Evolutionary conservation across 2,797 vertebrate genomes (phyloP).

Genomic region (Bradypodion ventrale): DNA sequence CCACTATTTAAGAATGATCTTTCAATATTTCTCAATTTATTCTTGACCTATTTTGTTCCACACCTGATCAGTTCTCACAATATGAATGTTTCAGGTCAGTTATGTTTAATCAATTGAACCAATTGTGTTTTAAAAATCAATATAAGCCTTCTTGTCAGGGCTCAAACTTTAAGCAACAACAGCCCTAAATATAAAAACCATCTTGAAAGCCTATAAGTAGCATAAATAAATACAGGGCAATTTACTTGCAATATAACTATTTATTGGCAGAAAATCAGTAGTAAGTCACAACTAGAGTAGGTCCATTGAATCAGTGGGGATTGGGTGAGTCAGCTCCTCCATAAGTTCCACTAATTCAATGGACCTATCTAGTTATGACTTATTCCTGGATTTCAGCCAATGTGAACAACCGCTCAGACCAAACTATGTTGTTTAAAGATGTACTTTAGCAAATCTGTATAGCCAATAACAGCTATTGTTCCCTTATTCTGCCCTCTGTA

Average conservation of each 20-base stretch:
- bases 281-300: too few relatives aligned
- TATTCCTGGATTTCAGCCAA: neutral
- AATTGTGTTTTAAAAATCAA: neutral
- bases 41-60: slow-evolving; percentile 3
- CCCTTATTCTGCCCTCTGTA: neutral
- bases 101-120: slow-evolving; percentile 25
- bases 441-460: neutral
- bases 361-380: too few relatives aligned
- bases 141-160: neutral
- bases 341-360: too few relatives aligned
- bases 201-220: neutral
- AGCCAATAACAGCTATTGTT: neutral
- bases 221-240: neutral
- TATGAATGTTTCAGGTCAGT: neutral
- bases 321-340: too few relatives aligned
- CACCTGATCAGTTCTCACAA: accelerated
- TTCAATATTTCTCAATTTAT: slow-evolving; percentile 17
- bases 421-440: neutral
- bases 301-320: too few relatives aligned
- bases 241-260: neutral
- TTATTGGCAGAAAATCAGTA: neutral
- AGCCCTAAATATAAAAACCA: too few relatives aligned
- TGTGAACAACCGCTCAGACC: neutral
- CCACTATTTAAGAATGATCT: neutral
- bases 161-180: neutral